A percentile compares a stretch with the other conserved stretches of the same genome.
phyloP scores from a whole-genome alignment of 2,113 vertebrate genomes.

The Leptosomus discolor region DNA sequence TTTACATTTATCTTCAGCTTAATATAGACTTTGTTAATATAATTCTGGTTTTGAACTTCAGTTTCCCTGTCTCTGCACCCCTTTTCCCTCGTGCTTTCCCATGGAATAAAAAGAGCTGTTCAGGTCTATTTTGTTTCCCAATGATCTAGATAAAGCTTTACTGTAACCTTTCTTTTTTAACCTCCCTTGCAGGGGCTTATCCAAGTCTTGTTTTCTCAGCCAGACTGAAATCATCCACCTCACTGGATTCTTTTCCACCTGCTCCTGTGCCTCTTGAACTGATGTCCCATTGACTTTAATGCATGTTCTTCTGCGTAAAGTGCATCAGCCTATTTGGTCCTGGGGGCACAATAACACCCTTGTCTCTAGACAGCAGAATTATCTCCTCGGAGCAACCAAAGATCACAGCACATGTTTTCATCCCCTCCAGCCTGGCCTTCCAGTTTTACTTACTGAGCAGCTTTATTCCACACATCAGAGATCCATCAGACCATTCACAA shows the following conservation, averaged over 20 bases:
- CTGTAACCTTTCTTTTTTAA: not conserved
- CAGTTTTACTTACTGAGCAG: not conserved
- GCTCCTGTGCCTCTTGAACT: fast-evolving
- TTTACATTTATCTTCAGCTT: not conserved
- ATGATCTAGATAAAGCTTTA: not conserved
- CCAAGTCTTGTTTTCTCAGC: not conserved
- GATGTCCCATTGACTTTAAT: not conserved
- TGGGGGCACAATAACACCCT: not conserved
- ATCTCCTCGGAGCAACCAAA: not conserved
- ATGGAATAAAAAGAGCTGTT: not conserved
- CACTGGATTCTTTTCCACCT: not conserved
- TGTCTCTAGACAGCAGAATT: not conserved
- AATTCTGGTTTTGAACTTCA: not conserved
- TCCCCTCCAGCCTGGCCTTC: not conserved
- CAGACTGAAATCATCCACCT: not conserved
- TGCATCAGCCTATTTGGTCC: not conserved
- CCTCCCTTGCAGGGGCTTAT: not conserved
- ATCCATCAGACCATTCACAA: not conserved
- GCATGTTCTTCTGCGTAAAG: not conserved
- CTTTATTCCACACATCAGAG: not conserved
- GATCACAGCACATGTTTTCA: not conserved
- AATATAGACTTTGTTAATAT: not conserved
- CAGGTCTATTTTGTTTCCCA: not conserved
- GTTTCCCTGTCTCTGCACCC: not conserved
- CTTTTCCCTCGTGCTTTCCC: not conserved